Base-by-base conservation (phyloP, 1,140 invertebrate species). In the Nasonia vitripennis region DNA sequence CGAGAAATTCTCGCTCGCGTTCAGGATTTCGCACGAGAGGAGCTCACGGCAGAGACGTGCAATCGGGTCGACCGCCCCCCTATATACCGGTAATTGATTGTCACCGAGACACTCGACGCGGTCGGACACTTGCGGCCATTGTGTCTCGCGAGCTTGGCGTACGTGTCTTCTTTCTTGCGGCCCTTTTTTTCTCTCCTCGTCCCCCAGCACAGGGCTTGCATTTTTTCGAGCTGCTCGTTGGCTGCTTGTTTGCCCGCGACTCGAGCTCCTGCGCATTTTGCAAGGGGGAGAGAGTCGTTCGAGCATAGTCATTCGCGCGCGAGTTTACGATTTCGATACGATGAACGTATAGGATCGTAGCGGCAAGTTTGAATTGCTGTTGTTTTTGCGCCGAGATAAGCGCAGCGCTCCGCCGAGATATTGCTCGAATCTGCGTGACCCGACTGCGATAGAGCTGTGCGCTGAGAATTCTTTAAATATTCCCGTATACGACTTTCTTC, bases 11-110 rank as follows among this genome's bases (percentile, higher is more conserved):
- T 62, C 55, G 55, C 55, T 62, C 17, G 55, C 55, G 55, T 62
- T 62, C 20, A 20, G 17, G 55, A 62, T 62, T 62, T 62, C 55
- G 34, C 3, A 71, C 68, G 68, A 68, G 55, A 51, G 11, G 17
- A 70, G 20, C 51, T 78, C 48, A 73, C 27, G 12, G 11, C 9
- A 23, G 31, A 68, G 55, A 6, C 55, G 31, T 7, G 31, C 48
- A 74, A 82, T 74, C 41, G 45, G 48, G 45, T 75, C 34, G 81
- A n/a, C 34, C 11, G 6, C 10, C 41, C 41, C 41, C 41, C 41
- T 45, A 27, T 27, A 27, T 27, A 5, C 41, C 41, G 37, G 31
- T 84, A 84, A 84, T 84, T 84, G 77, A 84, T 84, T 80, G 83
- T 71, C 83, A 84, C 77, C 17, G 17, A 62, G 48, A 37, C 34